These are phyloP conservation scores for Athene noctua DNA, from an alignment of 2,113 vertebrate species.

Conservation along the genomic window DNA sequence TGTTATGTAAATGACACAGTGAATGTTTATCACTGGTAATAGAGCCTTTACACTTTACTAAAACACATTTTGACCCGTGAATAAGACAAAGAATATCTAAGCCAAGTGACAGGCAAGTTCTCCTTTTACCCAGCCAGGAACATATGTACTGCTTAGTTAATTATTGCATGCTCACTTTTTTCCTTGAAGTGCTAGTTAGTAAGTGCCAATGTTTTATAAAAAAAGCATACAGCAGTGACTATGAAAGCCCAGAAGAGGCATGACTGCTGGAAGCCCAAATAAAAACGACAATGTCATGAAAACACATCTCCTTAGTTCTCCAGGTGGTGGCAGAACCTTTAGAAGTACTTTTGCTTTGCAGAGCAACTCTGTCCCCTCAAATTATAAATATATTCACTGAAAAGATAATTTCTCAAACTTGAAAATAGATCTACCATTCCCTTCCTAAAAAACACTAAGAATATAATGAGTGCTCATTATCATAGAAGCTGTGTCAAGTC, in stretches of 20 bases:
- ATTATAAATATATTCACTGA: background rate
- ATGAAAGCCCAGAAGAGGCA: background rate
- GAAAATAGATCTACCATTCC: background rate
- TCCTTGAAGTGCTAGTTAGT: background rate
- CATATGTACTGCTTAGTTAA: background rate
- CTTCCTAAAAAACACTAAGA: background rate
- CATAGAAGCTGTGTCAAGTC: background rate
- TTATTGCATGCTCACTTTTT: background rate
- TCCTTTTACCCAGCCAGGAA: background rate
- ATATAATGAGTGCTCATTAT: background rate
- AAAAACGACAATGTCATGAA: background rate
- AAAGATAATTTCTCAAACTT: background rate
- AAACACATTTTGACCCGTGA: background rate
- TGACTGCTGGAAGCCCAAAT: background rate
- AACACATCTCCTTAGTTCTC: background rate
- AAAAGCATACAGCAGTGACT: background rate
- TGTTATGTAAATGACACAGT: background rate
- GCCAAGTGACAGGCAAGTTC: background rate
- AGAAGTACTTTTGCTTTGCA: background rate
- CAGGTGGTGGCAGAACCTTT: background rate
- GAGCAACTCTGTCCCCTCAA: background rate
- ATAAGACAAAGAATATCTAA: background rate
- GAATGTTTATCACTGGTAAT: background rate
- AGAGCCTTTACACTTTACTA: background rate
- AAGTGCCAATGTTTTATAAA: background rate